phyloP scores from a whole-genome alignment of 2,797 vertebrate genomes.

The Rallus crepitans region DNA sequence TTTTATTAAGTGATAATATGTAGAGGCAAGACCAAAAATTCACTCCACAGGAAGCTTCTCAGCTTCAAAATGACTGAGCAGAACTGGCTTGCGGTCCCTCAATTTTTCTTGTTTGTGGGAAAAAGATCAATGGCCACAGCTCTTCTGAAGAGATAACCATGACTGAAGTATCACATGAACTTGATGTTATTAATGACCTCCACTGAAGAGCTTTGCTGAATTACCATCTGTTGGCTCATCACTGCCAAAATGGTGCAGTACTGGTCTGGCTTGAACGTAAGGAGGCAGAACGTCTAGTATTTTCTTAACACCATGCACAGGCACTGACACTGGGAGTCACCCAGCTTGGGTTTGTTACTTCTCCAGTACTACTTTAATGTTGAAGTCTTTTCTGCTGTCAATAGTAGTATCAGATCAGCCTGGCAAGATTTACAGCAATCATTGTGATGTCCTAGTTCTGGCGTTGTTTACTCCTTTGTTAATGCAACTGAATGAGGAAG shows the following conservation, averaged over 20 bases:
- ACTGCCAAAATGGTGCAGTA: not conserved
- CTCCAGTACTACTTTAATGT: not conserved
- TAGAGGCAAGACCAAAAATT: not conserved
- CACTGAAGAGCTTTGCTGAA: not conserved
- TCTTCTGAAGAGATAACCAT: not conserved
- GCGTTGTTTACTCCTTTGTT: not conserved
- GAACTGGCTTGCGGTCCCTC: not conserved
- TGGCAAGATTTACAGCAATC: not conserved
- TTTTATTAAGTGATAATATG: not conserved
- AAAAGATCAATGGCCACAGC: not conserved
- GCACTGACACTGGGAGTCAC: not conserved
- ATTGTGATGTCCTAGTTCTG: not conserved
- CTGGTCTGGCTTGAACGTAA: not conserved
- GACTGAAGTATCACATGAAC: slow-evolving; percentile 13
- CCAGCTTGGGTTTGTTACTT: not conserved
- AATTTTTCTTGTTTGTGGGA: not conserved
- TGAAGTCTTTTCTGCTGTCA: not conserved
- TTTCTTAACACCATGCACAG: not conserved
- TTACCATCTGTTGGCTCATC: not conserved
- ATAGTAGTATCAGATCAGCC: not conserved
- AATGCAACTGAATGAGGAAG: not conserved
- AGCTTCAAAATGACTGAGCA: not conserved
- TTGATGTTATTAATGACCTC: slow-evolving; percentile 29
- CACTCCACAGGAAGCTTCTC: not conserved
- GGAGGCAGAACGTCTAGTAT: not conserved